A percentile compares a stretch with the other conserved stretches of the same genome.
phyloP scores from a whole-genome alignment of 2,113 vertebrate genomes.

The Carettochelys insculpta region DNA sequence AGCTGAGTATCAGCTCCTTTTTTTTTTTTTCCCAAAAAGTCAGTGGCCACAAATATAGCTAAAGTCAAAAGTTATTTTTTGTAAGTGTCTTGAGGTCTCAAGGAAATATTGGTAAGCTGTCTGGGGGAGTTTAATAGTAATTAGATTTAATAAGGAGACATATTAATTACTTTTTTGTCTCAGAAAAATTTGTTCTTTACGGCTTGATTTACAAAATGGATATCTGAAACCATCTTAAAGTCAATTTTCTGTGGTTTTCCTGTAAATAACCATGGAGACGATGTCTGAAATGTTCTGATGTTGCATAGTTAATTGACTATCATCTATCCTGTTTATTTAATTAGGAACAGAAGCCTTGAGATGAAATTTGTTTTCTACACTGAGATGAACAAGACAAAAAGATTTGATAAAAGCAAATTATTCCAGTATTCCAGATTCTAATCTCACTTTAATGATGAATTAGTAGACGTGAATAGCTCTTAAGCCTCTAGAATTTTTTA shows the following conservation, averaged over 20 bases:
- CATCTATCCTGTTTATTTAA: background rate
- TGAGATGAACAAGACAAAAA: slow-evolving; percentile 27
- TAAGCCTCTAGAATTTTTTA: background rate
- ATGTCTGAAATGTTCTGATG: background rate
- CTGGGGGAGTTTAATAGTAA: background rate
- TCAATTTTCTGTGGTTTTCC: background rate
- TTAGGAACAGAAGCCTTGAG: background rate
- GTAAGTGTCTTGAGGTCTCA: background rate
- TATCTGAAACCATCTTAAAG: background rate
- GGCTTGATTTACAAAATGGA: background rate
- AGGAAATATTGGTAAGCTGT: slow-evolving; percentile 3
- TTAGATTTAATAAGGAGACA: background rate
- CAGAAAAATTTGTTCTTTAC: background rate
- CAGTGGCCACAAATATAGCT: too few species aligned
- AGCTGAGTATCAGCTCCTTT: too few species aligned
- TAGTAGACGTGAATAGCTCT: background rate
- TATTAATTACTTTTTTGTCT: background rate
- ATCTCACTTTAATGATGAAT: background rate
- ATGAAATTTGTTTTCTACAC: background rate
- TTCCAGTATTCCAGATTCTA: background rate
- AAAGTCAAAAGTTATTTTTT: background rate
- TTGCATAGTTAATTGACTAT: background rate
- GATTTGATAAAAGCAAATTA: background rate
- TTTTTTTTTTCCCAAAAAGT: too few species aligned
- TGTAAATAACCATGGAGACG: background rate